phyloP scores from a whole-genome alignment of 2,888 invertebrate genomes.

The Eugnorisma glareosa region DNA sequence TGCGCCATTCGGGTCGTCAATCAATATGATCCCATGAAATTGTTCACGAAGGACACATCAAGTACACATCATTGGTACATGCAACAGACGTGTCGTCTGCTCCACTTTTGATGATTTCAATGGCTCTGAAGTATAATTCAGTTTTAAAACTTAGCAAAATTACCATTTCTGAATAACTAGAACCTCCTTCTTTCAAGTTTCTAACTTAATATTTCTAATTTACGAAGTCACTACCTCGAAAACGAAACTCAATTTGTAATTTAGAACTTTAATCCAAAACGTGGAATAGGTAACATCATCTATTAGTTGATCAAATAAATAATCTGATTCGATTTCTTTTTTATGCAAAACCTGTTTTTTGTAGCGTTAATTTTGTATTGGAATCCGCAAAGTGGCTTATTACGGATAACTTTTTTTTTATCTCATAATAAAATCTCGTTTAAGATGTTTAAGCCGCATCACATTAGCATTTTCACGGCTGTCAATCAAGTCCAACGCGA shows the following conservation, averaged over 20 bases:
- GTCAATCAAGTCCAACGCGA: slow-evolving; percentile 73
- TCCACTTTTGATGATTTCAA: neutral
- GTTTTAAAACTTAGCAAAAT: slow-evolving; percentile 19
- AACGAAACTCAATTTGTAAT: slow-evolving; percentile 42
- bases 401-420: slow-evolving; percentile 44
- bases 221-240: slow-evolving; percentile 2
- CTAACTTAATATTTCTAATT: slow-evolving; percentile 31
- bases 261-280: slow-evolving; percentile 42
- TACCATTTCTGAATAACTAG: neutral
- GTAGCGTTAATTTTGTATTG: slow-evolving; percentile 11
- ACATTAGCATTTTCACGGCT: slow-evolving; percentile 82
- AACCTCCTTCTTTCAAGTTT: slow-evolving; percentile 10
- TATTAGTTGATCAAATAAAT: slow-evolving; percentile 38
- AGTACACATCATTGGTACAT: neutral
- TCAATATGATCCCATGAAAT: no score
- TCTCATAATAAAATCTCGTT: slow-evolving; percentile 55
- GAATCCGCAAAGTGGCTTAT: slow-evolving; percentile 33
- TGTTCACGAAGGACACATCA: no score
- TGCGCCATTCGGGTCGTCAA: no score
- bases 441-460: slow-evolving; percentile 65
- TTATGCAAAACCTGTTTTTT: slow-evolving; percentile 18
- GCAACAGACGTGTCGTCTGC: neutral
- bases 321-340: slow-evolving; percentile 14
- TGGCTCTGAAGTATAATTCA: neutral
- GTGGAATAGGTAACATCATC: slow-evolving; percentile 22